Evolutionary conservation across 2,797 vertebrate genomes (phyloP).

Genomic region (Rhinophrynus dorsalis): DNA sequence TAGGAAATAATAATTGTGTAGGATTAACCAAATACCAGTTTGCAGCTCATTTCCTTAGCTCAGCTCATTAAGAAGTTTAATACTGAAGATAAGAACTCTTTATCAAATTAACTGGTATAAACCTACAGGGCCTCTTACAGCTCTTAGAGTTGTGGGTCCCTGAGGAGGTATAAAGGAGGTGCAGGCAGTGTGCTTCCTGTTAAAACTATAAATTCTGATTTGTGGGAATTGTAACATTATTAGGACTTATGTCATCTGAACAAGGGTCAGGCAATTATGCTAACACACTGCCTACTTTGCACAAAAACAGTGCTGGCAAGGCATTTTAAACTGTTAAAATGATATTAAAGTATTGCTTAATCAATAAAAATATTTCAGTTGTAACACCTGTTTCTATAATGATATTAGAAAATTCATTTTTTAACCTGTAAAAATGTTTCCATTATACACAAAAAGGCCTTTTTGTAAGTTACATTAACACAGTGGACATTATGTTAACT

Average conservation of each 20-base stretch:
- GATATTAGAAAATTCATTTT: no score
- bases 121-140: no score
- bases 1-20: background rate
- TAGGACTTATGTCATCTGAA: background rate
- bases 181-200: constrained; percentile 16
- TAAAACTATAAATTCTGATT: constrained; percentile 1
- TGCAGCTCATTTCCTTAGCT: background rate
- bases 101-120: background rate
- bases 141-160: background rate
- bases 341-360: background rate
- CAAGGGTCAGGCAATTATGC: background rate
- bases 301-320: background rate
- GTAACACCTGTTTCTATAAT: background rate
- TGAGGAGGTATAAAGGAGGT: background rate
- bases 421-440: no score
- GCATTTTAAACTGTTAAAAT: background rate
- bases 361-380: no score
- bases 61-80: no score
- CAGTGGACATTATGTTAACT: no score
- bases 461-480: no score
- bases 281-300: background rate
- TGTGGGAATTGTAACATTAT: background rate
- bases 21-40: background rate
- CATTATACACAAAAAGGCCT: no score
- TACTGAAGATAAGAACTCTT: background rate